Evolutionary conservation across 64 coral and sea anemone species (phyloP).

Genomic region (Montipora sp.): DNA sequence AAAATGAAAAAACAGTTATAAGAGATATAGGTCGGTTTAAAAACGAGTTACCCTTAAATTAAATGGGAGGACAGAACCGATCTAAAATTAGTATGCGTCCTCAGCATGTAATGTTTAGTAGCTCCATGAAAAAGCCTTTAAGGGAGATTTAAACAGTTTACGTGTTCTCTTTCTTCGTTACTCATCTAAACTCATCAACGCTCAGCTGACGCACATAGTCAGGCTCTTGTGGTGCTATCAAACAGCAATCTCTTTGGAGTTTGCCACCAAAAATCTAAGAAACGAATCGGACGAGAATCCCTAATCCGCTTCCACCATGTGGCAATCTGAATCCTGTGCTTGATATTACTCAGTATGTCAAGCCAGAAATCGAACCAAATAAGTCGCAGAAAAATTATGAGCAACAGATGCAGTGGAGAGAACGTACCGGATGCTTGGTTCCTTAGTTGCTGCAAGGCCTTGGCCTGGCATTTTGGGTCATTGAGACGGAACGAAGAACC

Average conservation of each 20-base stretch:
- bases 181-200: no score
- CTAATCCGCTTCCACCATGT: constrained; percentile 72
- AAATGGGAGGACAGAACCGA: no score
- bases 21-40: no score
- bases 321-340: constrained; percentile 75
- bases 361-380: constrained; percentile 92
- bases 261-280: constrained; percentile 83
- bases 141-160: no score
- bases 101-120: no score
- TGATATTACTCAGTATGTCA: constrained; percentile 50
- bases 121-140: no score
- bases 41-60: no score
- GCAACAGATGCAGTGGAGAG: constrained; percentile 53
- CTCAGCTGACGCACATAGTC: neutral
- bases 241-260: constrained; percentile 89
- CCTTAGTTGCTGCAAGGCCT: constrained; percentile 42
- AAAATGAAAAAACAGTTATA: no score
- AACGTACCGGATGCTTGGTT: constrained; percentile 38
- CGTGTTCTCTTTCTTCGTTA: no score
- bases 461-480: constrained; percentile 37
- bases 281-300: constrained; percentile 29
- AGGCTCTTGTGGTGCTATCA: constrained; percentile 80
- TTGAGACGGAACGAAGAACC: constrained; percentile 48
- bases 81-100: no score
- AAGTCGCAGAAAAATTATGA: constrained; percentile 66